Conservation (phyloP, 2,888 invertebrate genomes). For the Abscondita cerata region DNA sequence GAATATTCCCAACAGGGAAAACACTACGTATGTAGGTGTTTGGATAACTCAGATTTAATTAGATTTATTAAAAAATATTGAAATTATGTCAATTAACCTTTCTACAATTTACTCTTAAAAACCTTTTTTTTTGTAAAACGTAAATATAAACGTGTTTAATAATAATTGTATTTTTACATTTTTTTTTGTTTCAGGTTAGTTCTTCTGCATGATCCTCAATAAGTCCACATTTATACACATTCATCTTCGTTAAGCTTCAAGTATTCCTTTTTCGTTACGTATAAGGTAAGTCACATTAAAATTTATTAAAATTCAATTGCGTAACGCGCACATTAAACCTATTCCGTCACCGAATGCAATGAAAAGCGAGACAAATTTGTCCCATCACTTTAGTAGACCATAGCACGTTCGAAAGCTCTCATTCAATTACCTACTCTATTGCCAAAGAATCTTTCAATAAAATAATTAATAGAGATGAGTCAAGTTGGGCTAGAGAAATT, state of each 20-base stretch:
- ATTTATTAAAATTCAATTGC: constrained; percentile 12
- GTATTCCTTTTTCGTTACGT: too few species aligned
- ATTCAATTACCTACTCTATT: constrained; percentile 24
- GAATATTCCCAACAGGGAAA: too few species aligned
- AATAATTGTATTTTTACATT: too few species aligned
- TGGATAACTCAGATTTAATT: too few species aligned
- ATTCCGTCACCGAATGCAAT: not conserved
- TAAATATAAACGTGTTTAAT: not conserved
- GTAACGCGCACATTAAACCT: too few species aligned
- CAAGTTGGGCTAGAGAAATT: too few species aligned
- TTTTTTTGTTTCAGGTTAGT: too few species aligned
- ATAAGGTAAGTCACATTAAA: not conserved
- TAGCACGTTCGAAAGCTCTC: constrained; percentile 25
- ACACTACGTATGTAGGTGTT: too few species aligned
- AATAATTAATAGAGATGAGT: constrained; percentile 17
- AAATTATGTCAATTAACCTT: not conserved
- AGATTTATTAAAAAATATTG: too few species aligned
- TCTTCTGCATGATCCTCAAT: too few species aligned
- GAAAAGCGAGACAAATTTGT: constrained; percentile 23
- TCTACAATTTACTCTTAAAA: not conserved
- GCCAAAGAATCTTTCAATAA: constrained; percentile 21
- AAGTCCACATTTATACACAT: too few species aligned
- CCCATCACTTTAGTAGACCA: constrained; percentile 25
- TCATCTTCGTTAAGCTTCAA: too few species aligned
- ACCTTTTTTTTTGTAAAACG: not conserved